These are phyloP conservation scores for Caenorhabditis japonica DNA, from an alignment of 2,888 invertebrate genomes.

Conservation along the genomic window DNA sequence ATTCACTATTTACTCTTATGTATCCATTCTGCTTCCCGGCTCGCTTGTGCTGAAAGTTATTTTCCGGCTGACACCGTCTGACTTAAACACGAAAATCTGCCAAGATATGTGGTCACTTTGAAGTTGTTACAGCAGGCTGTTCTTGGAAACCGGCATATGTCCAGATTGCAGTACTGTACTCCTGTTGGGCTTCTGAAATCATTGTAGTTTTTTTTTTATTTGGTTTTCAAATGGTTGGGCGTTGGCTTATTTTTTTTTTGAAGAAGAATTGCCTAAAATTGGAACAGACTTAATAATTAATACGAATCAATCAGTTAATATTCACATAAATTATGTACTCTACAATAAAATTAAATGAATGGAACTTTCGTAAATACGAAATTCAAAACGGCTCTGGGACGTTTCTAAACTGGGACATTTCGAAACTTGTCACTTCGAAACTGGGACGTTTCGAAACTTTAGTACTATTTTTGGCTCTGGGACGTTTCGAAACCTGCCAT, in stretches of 20 bases:
- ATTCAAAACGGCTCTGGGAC: no score
- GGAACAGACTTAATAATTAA: no score
- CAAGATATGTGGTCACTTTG: slow-evolving; percentile 34
- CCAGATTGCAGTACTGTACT: slow-evolving; percentile 62
- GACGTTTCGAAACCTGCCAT: no score
- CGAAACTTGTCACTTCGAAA: no score
- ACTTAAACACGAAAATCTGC: slow-evolving; percentile 47
- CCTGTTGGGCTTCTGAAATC: slow-evolving; percentile 54
- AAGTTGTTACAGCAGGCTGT: slow-evolving; percentile 62
- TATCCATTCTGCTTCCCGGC: neutral
- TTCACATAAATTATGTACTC: no score
- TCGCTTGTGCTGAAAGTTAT: neutral
- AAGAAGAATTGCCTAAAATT: neutral
- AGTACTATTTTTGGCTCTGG: no score
- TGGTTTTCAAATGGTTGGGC: no score
- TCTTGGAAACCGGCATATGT: slow-evolving; percentile 62
- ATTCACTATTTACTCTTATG: neutral
- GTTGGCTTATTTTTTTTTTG: neutral
- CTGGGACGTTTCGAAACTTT: no score
- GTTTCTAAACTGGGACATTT: no score
- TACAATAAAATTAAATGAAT: no score
- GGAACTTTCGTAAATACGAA: no score
- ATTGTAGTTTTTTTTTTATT: neutral
- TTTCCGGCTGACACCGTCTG: slow-evolving; percentile 5
- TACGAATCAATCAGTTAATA: no score